Evolutionary conservation across 2,113 vertebrate species (phyloP).

Genomic region (Barnardius zonarius): DNA sequence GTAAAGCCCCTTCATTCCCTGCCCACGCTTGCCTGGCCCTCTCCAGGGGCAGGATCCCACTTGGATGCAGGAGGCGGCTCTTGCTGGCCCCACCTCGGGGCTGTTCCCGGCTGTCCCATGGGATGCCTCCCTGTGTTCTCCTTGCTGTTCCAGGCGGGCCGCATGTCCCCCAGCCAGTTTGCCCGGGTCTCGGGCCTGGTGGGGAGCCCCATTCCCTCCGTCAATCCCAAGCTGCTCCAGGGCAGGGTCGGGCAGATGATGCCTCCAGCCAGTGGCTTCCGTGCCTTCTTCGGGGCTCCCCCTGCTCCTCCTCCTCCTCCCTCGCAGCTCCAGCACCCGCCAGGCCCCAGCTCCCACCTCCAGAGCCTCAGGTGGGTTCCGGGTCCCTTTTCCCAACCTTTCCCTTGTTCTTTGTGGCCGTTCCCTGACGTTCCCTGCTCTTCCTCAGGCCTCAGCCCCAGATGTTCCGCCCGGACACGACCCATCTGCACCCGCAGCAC

Average conservation of each 20-base stretch:
- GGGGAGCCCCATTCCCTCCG: slow-evolving; percentile 71
- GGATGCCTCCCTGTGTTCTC: not conserved
- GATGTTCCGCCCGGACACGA: slow-evolving; percentile 87
- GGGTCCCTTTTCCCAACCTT: accelerated
- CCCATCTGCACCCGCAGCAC: slow-evolving; percentile 94
- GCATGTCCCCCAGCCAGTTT: slow-evolving; percentile 76
- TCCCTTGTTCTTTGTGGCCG: accelerated
- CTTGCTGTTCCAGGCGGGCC: slow-evolving; percentile 62
- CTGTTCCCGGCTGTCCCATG: too few relatives aligned
- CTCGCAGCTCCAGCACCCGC: slow-evolving; percentile 75
- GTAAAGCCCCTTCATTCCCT: slow-evolving; percentile 36
- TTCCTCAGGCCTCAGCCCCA: slow-evolving; percentile 72
- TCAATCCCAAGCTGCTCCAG: slow-evolving; percentile 81
- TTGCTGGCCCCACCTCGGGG: not conserved
- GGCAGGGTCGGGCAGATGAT: slow-evolving; percentile 79
- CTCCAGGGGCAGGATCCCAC: accelerated
- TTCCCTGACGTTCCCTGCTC: accelerated
- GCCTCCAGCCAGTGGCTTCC: slow-evolving; percentile 77
- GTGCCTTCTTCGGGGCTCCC: slow-evolving; percentile 87
- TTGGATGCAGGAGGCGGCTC: not conserved
- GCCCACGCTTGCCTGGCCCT: not conserved
- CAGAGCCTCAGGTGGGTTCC: slow-evolving; percentile 72
- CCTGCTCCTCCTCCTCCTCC: slow-evolving; percentile 74
- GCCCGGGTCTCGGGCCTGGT: slow-evolving; percentile 75
- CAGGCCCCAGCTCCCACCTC: slow-evolving; percentile 74